These are phyloP conservation scores for Chrysomela aeneicollis DNA, from an alignment of 2,888 invertebrate genomes.

Conservation along the genomic window DNA sequence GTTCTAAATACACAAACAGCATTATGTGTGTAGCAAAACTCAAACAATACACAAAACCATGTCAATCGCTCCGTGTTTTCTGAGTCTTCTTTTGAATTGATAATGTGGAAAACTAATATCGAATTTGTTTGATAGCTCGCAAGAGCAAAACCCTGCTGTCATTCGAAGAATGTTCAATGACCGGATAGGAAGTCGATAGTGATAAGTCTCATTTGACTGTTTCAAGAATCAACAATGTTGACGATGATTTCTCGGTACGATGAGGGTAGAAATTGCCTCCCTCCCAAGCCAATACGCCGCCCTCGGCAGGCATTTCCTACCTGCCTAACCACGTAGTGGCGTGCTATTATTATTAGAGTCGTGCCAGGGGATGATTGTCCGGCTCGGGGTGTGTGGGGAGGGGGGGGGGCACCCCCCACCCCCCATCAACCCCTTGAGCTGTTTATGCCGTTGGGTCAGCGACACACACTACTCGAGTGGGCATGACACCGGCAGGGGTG, in stretches of 20 bases:
- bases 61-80: too few relatives aligned
- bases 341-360: conserved; percentile 18
- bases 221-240: too few relatives aligned
- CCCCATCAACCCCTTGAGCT: conserved; percentile 4
- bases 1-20: too few relatives aligned
- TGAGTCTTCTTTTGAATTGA: too few relatives aligned
- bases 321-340: conserved; percentile 22
- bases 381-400: background rate
- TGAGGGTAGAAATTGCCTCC: background rate
- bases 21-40: too few relatives aligned
- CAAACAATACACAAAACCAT: too few relatives aligned
- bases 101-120: too few relatives aligned
- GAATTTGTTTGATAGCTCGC: too few relatives aligned
- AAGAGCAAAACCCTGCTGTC: too few relatives aligned
- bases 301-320: conserved; percentile 19
- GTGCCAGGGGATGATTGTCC: conserved; percentile 13
- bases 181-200: too few relatives aligned
- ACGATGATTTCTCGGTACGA: background rate
- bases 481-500: background rate
- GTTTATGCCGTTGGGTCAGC: conserved; percentile 20
- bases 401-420: background rate
- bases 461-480: conserved; percentile 14
- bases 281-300: background rate
- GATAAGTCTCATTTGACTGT: too few relatives aligned
- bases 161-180: too few relatives aligned